phyloP scores from a whole-genome alignment of 2,888 invertebrate species.

The Odontocerum albicorne region DNA sequence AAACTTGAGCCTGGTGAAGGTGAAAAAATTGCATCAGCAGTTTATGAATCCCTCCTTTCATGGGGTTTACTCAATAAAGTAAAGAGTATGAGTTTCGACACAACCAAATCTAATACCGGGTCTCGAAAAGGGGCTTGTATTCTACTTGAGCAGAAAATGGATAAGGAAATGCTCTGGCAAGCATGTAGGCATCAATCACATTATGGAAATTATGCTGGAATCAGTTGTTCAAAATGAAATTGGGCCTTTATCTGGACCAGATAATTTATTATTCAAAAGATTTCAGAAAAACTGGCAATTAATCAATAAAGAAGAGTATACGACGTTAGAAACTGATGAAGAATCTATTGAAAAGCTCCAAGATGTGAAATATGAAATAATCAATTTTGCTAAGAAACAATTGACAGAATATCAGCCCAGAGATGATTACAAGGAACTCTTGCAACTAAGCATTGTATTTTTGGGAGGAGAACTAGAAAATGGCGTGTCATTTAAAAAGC shows the following conservation, averaged over 20 bases:
- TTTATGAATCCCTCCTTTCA: background rate
- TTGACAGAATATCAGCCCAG: slow-evolving; percentile 2
- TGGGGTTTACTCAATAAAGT: slow-evolving; percentile 1
- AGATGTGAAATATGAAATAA: background rate
- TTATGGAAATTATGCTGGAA: background rate
- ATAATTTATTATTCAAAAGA: slow-evolving; percentile 2
- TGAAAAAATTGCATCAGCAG: background rate
- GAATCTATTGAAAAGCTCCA: no score
- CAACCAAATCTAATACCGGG: background rate
- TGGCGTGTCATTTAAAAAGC: no score
- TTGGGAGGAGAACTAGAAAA: no score
- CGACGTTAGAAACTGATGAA: no score
- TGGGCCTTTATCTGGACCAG: background rate
- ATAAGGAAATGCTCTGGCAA: slow-evolving; percentile 5
- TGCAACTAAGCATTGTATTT: no score
- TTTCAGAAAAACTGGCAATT: no score
- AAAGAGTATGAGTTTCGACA: background rate
- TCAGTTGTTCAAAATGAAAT: background rate
- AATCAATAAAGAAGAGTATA: no score
- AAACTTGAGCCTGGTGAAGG: slow-evolving; percentile 1
- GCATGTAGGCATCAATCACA: background rate
- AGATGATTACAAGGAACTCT: slow-evolving; percentile 1
- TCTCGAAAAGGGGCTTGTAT: background rate
- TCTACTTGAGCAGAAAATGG: background rate
- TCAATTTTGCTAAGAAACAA: slow-evolving; percentile 8